These are phyloP conservation scores for Drosophila engyochracea DNA, from an alignment of 2,888 invertebrate genomes.

Conservation along the genomic window DNA sequence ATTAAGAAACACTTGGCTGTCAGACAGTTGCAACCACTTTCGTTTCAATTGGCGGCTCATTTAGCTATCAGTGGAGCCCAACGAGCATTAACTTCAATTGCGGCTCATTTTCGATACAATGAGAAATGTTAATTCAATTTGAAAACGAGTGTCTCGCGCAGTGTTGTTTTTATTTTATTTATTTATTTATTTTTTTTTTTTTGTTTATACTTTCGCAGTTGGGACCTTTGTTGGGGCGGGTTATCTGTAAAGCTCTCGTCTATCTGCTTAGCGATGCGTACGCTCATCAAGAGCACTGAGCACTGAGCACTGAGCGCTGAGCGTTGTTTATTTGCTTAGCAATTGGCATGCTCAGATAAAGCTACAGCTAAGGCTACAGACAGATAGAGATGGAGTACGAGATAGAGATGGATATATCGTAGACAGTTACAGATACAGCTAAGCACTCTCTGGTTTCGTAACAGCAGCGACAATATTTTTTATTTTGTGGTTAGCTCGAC, in stretches of 20 bases:
- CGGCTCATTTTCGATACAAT: slow-evolving; percentile 53
- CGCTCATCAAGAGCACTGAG: slow-evolving; percentile 29
- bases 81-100: slow-evolving; percentile 71
- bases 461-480: slow-evolving; percentile 49
- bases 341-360: slow-evolving; percentile 60
- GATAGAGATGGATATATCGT: slow-evolving; percentile 20
- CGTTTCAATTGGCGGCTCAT: slow-evolving; percentile 35
- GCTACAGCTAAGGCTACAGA: slow-evolving; percentile 28
- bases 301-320: not conserved
- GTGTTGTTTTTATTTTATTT: not conserved
- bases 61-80: slow-evolving; percentile 38
- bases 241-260: slow-evolving; percentile 33
- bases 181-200: not conserved
- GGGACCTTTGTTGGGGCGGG: slow-evolving; percentile 12
- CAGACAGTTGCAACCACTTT: slow-evolving; percentile 35
- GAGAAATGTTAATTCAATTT: slow-evolving; percentile 64
- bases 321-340: slow-evolving; percentile 74
- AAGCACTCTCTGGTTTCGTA: slow-evolving; percentile 63
- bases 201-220: slow-evolving; percentile 1
- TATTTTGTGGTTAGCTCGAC: slow-evolving; percentile 70
- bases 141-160: slow-evolving; percentile 25
- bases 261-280: slow-evolving; percentile 47
- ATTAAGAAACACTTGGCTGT: slow-evolving; percentile 17
- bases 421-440: slow-evolving; percentile 14
- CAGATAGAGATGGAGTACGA: slow-evolving; percentile 24